Evolutionary conservation across 2,888 invertebrate species (phyloP), one percentile per base, ranked within the genome.

Genomic region (Brassicogethes aeneus): DNA sequence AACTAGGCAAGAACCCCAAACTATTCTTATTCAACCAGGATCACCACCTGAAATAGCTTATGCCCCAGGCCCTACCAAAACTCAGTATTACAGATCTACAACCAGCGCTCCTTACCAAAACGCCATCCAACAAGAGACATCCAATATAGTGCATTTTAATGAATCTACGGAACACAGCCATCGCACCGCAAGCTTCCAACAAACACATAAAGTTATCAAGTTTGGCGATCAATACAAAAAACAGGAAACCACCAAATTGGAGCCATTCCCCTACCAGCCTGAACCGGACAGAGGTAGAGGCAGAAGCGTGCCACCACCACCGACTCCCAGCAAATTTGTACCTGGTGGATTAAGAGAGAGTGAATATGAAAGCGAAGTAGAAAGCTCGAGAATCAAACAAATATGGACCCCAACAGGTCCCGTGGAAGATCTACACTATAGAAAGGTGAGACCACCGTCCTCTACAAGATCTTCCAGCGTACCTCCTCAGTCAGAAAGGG

Each of bases 351-450:
- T 76, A 46, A 69, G 75, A 12, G 81, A 82, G 53, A 80, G 79
- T 39, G 82, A 82, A 53, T 82, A 82, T 51, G 82, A 82, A 52
- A 80, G 80, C 57, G 82, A 83, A 53, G 69, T 76, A 3, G 83
- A 82, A 44, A 66, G 70, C 10, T 62, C 70, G 0, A 71, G 71
- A 52, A 80, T 83, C 42, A 74, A 72, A 40, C 71, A 79, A 0
- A 72, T 77, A 41, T 83, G 83, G 83, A 71, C 74, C 1, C 82
- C 82, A 1, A 66, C 70, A 8, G 76, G 76, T 13, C 71, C 71
- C 38, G 77, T 78, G 41, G 70, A 68, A 1, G 74, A 78, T 37
- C 71, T 74, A 1, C 70, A 72, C 15, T 82, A 76, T 53, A 71
- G 79, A 15, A 75, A 72, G 53, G 80, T 82, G n/a, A 70, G 72